Base-by-base conservation (phyloP, 2,113 vertebrate species). In the Gopherus evgoodei region DNA sequence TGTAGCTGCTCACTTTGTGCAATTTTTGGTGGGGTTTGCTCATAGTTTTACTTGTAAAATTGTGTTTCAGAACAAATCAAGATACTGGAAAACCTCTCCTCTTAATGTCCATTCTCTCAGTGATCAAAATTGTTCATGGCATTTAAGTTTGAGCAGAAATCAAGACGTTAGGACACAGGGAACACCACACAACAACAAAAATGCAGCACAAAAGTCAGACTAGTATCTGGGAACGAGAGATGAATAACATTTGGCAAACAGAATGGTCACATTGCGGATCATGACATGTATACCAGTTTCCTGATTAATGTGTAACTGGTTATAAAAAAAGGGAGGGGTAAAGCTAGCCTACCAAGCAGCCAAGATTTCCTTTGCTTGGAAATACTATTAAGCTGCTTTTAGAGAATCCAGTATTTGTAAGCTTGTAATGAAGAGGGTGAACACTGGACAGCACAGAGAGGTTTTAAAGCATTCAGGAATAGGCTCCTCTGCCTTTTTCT, bases 281-380 rank as follows among this genome's bases (percentile, higher is more conserved):
- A 84, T 83, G 59, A 76, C 80, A 83, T 56, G 81, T 83, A 57
- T 69, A 69, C 35, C 76, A 49, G 72, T 65, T 87, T 83, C 88
- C 89, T 90, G 84, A 90, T 90, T 87, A 93, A 90, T 79, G 80
- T 79, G 14, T 84, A 83, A 83, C 88, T 24, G 42, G 80, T 69
- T 76, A 50, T 72, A 83, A 87, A 78, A 78, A 79, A 54, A 84
- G 10, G 44, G 44, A 62, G 42, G 54, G 84, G 56, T 54, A 59
- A 52, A 78, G 56, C 78, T 84, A 83, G 69, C 31, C 27, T 49
- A 42, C 42, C 52, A 29, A n/a, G 47, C 29, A 87, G 84, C 78
- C 84, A 92, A 81, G 75, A 92, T 81, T 81, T 89, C 82, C 91
- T 92, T 92, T 89, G 91, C 88, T 92, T 84, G 86, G 50, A 88